Evolutionary conservation across 2,113 vertebrate genomes (phyloP).

Genomic region (Peromyscus polionotus): DNA sequence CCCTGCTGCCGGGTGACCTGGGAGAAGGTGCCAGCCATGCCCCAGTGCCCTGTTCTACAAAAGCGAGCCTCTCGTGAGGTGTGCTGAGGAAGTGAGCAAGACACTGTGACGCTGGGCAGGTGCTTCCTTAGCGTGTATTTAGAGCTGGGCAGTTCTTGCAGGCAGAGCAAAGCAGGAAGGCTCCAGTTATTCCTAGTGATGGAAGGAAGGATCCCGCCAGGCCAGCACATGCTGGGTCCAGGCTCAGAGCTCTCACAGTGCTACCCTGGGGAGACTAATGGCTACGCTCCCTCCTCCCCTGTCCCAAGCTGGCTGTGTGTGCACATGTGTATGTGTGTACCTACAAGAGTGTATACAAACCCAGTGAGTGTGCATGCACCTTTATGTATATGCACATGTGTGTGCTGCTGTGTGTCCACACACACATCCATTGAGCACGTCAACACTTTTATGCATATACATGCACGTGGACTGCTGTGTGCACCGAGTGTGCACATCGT

Average conservation of each 20-base stretch:
- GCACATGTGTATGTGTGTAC: fast-evolving
- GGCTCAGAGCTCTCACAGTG: neutral
- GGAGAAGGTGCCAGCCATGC: neutral
- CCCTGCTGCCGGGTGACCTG: fast-evolving
- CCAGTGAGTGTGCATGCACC: neutral
- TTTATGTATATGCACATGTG: too few relatives aligned
- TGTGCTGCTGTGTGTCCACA: too few relatives aligned
- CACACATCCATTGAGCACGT: too few relatives aligned
- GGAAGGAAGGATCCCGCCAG: neutral
- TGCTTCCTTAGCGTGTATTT: fast-evolving
- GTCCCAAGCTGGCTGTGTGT: neutral
- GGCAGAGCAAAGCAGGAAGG: too few relatives aligned
- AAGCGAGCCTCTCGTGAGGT: fast-evolving
- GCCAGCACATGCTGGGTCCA: neutral
- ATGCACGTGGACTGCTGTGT: neutral
- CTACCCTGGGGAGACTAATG: neutral
- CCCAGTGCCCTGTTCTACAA: neutral
- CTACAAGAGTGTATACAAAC: too few relatives aligned
- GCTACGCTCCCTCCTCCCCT: neutral
- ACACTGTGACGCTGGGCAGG: fast-evolving
- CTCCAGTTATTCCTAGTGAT: neutral
- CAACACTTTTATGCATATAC: too few relatives aligned
- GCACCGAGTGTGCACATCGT: neutral
- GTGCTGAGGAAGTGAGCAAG: fast-evolving
- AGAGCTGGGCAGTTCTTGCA: neutral